Percentiles rank a stretch among this genome's conserved stretches.
These are phyloP conservation scores for Lateolabrax maculatus DNA, from an alignment of 2,797 vertebrate species.

Conservation along the genomic window DNA sequence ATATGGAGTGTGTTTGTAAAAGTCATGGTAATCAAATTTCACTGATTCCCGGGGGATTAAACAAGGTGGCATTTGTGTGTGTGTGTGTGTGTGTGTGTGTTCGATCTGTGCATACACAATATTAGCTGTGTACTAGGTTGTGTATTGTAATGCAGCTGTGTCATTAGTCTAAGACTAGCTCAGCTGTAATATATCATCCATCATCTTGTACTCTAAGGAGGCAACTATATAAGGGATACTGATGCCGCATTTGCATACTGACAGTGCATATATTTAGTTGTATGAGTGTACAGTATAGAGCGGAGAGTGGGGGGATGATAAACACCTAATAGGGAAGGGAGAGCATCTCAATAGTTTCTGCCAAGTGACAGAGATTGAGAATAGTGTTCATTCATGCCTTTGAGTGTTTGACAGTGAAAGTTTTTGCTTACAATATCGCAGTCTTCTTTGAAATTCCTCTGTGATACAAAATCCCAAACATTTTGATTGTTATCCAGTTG, in stretches of 20 bases:
- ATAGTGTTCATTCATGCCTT: slow-evolving; percentile 34
- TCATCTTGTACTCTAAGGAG: slow-evolving; percentile 76
- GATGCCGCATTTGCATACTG: slow-evolving; percentile 73
- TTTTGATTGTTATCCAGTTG: slow-evolving; percentile 27
- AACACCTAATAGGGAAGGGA: slow-evolving; percentile 34
- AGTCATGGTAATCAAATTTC: slow-evolving; percentile 83
- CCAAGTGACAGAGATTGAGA: slow-evolving; percentile 47
- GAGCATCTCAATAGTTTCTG: slow-evolving; percentile 41
- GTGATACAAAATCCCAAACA: slow-evolving; percentile 41
- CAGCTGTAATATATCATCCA: slow-evolving; percentile 79
- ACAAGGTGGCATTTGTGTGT: slow-evolving; percentile 73
- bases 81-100: slow-evolving; percentile 31
- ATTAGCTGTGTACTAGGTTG: slow-evolving; percentile 72
- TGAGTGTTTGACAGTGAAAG: slow-evolving; percentile 34
- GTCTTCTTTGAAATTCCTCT: slow-evolving; percentile 18
- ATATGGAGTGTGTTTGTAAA: slow-evolving; percentile 83
- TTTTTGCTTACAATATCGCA: slow-evolving; percentile 29
- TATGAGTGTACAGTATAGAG: slow-evolving; percentile 55
- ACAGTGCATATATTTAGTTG: slow-evolving; percentile 66
- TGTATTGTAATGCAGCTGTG: slow-evolving; percentile 75
- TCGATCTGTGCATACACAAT: slow-evolving; percentile 65
- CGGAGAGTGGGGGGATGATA: slow-evolving; percentile 30
- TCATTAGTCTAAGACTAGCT: slow-evolving; percentile 80
- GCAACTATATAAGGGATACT: slow-evolving; percentile 65
- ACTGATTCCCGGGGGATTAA: slow-evolving; percentile 81